Evolutionary conservation across 2,888 invertebrate species (phyloP).

Genomic region (Microchrysa polita): DNA sequence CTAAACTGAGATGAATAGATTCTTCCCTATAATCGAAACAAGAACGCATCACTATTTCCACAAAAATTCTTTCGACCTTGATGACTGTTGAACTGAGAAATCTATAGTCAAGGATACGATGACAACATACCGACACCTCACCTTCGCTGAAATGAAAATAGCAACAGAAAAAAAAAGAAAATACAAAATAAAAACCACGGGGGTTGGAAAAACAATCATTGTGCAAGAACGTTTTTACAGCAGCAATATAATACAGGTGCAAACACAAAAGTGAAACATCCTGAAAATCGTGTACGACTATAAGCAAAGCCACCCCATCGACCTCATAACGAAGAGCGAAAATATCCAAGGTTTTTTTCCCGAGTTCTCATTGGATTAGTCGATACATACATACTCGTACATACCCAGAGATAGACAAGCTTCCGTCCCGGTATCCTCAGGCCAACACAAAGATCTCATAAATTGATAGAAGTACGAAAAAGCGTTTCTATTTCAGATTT

Average conservation of each 20-base stretch:
- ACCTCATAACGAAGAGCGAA: constrained; percentile 4
- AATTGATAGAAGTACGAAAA: constrained; percentile 48
- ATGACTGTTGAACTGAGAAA: neutral
- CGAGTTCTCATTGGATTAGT: no score
- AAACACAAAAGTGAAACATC: constrained; percentile 19
- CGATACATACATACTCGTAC: no score
- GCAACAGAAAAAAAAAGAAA: neutral
- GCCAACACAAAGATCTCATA: constrained; percentile 47
- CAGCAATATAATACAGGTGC: constrained; percentile 21
- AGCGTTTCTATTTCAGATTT: constrained; percentile 49
- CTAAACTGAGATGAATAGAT: neutral
- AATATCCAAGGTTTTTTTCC: neutral
- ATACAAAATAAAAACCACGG: neutral
- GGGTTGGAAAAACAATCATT: neutral
- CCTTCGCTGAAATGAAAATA: no score
- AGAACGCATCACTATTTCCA: neutral
- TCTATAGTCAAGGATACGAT: no score
- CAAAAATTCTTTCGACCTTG: neutral
- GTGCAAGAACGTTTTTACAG: neutral
- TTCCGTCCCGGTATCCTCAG: neutral
- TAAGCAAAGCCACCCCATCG: neutral
- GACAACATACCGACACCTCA: neutral
- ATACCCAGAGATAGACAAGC: no score
- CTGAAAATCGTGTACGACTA: neutral
- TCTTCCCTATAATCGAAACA: neutral